Conservation (phyloP, 2,113 vertebrate genomes). For the Alligator mississippiensis region DNA sequence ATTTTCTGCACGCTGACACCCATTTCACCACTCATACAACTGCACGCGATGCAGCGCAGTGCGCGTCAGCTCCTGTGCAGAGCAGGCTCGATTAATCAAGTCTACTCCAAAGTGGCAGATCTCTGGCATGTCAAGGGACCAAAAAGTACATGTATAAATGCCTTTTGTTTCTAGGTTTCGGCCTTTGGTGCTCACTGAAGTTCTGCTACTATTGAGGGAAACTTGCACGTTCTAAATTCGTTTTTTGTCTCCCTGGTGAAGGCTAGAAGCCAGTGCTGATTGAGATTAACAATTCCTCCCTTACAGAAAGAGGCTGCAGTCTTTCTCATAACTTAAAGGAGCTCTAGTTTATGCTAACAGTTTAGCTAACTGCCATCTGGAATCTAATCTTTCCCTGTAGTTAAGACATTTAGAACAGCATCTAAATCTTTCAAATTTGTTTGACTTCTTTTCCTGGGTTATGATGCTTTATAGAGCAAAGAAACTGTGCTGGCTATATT, state of each 20-base stretch:
- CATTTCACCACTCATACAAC: no score
- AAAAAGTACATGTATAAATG: neutral
- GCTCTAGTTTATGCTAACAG: neutral
- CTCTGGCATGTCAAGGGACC: no score
- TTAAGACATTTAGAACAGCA: neutral
- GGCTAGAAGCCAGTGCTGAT: neutral
- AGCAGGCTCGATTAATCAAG: no score
- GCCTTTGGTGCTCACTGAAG: neutral
- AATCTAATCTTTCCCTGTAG: neutral
- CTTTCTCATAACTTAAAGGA: neutral
- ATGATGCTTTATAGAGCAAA: neutral
- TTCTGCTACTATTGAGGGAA: neutral
- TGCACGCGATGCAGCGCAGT: no score
- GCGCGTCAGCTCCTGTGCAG: no score
- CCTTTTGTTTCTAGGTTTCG: neutral
- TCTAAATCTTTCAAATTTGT: neutral
- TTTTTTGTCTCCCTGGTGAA: neutral
- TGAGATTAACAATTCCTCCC: neutral
- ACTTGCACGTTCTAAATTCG: conserved; percentile 1
- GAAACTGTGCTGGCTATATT: neutral
- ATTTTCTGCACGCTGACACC: no score
- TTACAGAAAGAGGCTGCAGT: neutral
- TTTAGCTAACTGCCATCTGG: neutral
- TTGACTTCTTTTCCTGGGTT: neutral
- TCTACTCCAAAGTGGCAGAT: no score